Base-by-base conservation (phyloP, 1,140 invertebrate species). In the Cheumatopsyche charites region DNA sequence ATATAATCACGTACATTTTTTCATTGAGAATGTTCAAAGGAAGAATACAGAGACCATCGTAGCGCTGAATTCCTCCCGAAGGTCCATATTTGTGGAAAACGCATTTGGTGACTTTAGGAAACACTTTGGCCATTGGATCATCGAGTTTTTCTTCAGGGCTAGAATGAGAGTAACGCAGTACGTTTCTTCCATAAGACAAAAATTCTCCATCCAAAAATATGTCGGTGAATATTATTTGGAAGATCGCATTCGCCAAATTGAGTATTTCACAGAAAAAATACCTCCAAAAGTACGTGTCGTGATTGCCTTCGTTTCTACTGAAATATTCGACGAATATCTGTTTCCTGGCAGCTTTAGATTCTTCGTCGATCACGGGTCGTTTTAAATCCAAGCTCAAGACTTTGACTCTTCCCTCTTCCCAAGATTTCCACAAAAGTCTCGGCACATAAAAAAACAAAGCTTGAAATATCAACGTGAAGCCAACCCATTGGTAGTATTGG, bases 401-500 rank as follows among this genome's bases (percentile, higher is more conserved):
- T 80, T 67, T 67, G 62, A 95, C 91, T 42, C 92, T 87, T 0
- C 93, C 93, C 58, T 92, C 92, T 80, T 95, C 93, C 92, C 92
- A 94, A 0, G 91, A 91, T 77, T 95, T 95, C 93, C 94, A 95
- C 17, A 95, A 81, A 79, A 94, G 94, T 3, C 94, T 89, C 2
- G 95, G 94, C 65, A 97, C 87, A 82, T 98, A 98, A 84, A 98
- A 99, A 45, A 97, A 83, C 76, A 97, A 92, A 6, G 95, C 96
- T 80, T 93, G 91, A 83, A 97, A 93, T 81, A 97, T 95, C 11
- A 97, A 86, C 70, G 94, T 91, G 79, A 98, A 95, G 79, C 94
- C 95, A 36, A 97, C 93, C 95, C 95, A 98, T 86, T 98, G 96
- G 82, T 98, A 98, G 82, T 97, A 98, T 77, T 95, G 94, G 83